Conservation (phyloP, 1,140 invertebrate genomes). For the Pachypeltis micranthus region DNA sequence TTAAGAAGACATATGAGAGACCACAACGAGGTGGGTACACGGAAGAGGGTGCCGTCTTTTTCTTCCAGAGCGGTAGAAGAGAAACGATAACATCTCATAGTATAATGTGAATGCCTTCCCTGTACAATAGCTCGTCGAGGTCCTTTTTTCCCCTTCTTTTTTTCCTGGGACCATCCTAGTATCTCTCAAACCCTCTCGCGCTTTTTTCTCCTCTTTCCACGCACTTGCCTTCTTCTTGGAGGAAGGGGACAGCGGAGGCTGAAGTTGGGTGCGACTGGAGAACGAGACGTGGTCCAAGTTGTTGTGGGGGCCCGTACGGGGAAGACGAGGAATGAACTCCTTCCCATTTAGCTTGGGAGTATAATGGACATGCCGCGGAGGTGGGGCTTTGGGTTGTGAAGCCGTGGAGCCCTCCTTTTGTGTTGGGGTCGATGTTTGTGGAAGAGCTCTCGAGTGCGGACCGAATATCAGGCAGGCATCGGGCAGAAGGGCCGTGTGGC, state of each 20-base stretch:
- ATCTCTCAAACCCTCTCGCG: background rate
- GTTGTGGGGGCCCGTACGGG: background rate
- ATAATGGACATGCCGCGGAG: too few relatives aligned
- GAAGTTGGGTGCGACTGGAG: background rate
- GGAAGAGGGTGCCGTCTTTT: too few relatives aligned
- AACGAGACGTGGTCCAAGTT: background rate
- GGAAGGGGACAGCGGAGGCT: background rate
- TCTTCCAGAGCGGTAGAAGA: background rate
- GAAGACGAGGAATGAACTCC: background rate
- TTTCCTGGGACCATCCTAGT: background rate
- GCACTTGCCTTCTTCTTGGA: background rate
- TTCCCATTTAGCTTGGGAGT: background rate
- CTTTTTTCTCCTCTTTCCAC: background rate
- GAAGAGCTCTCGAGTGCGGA: background rate
- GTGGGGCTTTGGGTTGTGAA: too few relatives aligned
- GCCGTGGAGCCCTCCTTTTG: too few relatives aligned
- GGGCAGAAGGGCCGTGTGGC: background rate
- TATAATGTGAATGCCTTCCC: background rate
- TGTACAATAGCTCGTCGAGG: background rate
- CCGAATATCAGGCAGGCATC: background rate
- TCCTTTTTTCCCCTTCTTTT: background rate
- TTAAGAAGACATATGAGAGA: background rate
- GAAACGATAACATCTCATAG: constrained; percentile 3
- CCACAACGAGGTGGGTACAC: background rate
- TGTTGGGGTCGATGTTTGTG: background rate